Evolutionary conservation across 1,140 invertebrate genomes (phyloP).

Genomic region (Lordiphosa clarofinis): DNA sequence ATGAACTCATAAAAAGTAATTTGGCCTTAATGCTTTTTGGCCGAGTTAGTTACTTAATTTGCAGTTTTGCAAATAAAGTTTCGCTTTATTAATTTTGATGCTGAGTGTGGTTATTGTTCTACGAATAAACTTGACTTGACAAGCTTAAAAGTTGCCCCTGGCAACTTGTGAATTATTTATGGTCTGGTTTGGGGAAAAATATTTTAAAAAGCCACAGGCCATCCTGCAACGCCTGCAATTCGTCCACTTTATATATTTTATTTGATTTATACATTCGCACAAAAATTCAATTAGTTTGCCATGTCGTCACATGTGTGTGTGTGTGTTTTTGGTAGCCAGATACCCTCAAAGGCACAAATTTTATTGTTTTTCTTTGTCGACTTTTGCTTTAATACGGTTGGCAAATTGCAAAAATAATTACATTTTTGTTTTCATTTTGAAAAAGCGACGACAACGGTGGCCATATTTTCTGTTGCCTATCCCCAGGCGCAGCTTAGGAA

Average conservation of each 20-base stretch:
- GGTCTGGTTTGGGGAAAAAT: no score
- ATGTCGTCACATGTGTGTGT: conserved; percentile 42
- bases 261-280: conserved; percentile 24
- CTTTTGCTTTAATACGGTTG: conserved; percentile 33
- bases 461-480: conserved; percentile 25
- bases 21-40: conserved; percentile 70
- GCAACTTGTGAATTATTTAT: no score
- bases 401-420: conserved; percentile 70
- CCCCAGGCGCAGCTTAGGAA: conserved; percentile 32
- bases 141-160: conserved; percentile 53
- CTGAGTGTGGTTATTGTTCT: conserved; percentile 42
- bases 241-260: conserved; percentile 47
- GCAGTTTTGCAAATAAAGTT: conserved; percentile 75
- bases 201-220: no score
- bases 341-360: no score
- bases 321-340: no score
- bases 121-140: no score
- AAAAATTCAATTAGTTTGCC: conserved; percentile 65
- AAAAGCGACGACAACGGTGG: no score
- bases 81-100: conserved; percentile 75
- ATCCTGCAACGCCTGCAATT: no score
- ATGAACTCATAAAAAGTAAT: conserved; percentile 78
- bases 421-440: conserved; percentile 60
- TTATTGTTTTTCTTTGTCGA: conserved; percentile 64
- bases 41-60: conserved; percentile 77